These are phyloP conservation scores for Atrina japonica DNA, from an alignment of 2,888 invertebrate genomes.

Conservation along the genomic window DNA sequence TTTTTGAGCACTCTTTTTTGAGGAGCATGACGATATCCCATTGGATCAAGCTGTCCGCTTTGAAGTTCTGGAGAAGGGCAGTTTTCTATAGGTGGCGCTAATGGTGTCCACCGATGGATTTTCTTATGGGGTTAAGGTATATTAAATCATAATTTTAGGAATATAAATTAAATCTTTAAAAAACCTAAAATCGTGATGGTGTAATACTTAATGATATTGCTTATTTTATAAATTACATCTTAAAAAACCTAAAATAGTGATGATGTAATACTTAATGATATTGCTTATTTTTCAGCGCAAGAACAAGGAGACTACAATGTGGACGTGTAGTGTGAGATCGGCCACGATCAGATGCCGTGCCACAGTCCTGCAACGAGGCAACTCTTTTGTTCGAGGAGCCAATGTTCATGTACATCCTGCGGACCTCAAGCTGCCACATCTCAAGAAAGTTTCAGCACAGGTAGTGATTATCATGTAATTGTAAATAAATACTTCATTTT, in stretches of 20 bases:
- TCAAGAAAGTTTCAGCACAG: constrained; percentile 20
- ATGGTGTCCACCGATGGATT: constrained; percentile 9
- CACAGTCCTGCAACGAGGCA: constrained; percentile 13
- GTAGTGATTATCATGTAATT: constrained; percentile 6
- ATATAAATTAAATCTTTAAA: not conserved
- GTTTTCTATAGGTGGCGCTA: not conserved
- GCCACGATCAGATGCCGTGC: constrained; percentile 10
- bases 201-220: not conserved
- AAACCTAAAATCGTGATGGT: not conserved
- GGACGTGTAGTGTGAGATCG: constrained; percentile 20
- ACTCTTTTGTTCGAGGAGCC: constrained; percentile 4
- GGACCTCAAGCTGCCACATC: constrained; percentile 12
- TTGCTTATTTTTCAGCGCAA: constrained; percentile 8
- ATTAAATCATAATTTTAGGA: no score
- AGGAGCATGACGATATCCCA: not conserved
- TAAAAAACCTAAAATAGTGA: not conserved
- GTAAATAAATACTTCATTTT: no score
- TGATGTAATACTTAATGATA: not conserved
- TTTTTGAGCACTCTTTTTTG: no score
- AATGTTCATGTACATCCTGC: constrained; percentile 11
- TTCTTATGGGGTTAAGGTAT: constrained; percentile 17
- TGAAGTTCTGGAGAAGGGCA: constrained; percentile 9
- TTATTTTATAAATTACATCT: constrained; percentile 1
- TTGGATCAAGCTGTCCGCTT: not conserved
- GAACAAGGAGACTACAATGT: constrained; percentile 26